These are phyloP conservation scores for Drosophila nigromelanica DNA, from an alignment of 1,140 invertebrate genomes.

Conservation along the genomic window DNA sequence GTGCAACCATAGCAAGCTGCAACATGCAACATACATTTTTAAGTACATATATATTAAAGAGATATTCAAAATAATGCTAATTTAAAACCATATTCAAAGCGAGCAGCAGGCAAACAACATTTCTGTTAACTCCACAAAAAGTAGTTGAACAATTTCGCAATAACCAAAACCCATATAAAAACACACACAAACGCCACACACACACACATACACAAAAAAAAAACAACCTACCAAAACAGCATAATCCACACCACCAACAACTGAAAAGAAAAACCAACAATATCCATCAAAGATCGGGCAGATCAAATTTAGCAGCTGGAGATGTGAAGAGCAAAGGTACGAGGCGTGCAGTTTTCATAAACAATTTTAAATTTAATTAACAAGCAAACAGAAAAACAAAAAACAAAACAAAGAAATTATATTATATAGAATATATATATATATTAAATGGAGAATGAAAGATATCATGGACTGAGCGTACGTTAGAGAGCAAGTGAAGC, in stretches of 20 bases:
- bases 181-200: constrained; percentile 29
- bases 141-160: constrained; percentile 57
- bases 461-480: constrained; percentile 80
- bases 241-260: constrained; percentile 77
- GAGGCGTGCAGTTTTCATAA: constrained; percentile 65
- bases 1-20: constrained; percentile 69
- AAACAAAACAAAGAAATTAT: constrained; percentile 30
- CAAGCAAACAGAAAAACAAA: constrained; percentile 9
- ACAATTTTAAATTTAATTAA: constrained; percentile 69
- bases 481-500: constrained; percentile 57
- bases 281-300: constrained; percentile 41
- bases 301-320: constrained; percentile 21
- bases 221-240: constrained; percentile 67
- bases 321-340: constrained; percentile 17
- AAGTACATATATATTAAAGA: constrained; percentile 67
- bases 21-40: constrained; percentile 62
- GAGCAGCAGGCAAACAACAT: constrained; percentile 44
- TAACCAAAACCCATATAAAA: constrained; percentile 49
- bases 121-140: constrained; percentile 62
- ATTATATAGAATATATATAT: constrained; percentile 39
- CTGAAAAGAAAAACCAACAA: constrained; percentile 33
- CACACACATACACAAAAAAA: constrained; percentile 15
- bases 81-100: constrained; percentile 68
- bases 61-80: constrained; percentile 72
- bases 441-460: constrained; percentile 40